These are phyloP conservation scores for Synergus itoensis DNA, from an alignment of 2,888 invertebrate species.

Conservation along the genomic window DNA sequence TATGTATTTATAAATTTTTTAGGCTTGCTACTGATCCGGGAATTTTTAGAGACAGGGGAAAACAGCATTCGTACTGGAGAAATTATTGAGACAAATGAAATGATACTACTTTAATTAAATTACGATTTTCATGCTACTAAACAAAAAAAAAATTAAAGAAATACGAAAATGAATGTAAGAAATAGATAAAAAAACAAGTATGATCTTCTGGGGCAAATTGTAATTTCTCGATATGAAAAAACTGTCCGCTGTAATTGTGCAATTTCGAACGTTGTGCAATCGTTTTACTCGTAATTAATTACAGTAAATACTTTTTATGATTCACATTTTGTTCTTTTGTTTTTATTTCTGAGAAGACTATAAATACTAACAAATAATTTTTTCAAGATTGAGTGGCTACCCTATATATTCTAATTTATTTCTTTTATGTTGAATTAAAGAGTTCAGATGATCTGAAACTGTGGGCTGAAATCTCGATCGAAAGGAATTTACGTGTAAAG, in stretches of 20 bases:
- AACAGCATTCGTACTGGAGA: too few relatives aligned
- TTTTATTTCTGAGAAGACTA: too few relatives aligned
- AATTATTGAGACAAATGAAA: too few relatives aligned
- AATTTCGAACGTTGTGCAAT: not conserved
- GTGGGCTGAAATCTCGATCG: not conserved
- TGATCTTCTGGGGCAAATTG: not conserved
- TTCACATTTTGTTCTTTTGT: not conserved
- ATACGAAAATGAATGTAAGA: not conserved
- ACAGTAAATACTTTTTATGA: not conserved
- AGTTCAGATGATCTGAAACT: not conserved
- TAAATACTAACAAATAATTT: too few relatives aligned
- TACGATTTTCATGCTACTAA: too few relatives aligned
- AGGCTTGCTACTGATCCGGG: not conserved
- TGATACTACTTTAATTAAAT: too few relatives aligned
- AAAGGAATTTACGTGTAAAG: not conserved
- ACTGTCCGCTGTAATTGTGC: too few relatives aligned
- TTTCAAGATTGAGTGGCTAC: too few relatives aligned
- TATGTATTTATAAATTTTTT: not conserved
- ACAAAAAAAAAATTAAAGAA: too few relatives aligned
- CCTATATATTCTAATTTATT: not conserved
- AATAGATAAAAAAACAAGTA: not conserved
- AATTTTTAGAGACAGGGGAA: not conserved
- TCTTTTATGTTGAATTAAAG: not conserved
- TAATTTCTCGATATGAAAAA: too few relatives aligned
- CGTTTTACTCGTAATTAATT: not conserved